Conservation (phyloP, 2,888 invertebrate species). For the Coecobrya sp. region DNA sequence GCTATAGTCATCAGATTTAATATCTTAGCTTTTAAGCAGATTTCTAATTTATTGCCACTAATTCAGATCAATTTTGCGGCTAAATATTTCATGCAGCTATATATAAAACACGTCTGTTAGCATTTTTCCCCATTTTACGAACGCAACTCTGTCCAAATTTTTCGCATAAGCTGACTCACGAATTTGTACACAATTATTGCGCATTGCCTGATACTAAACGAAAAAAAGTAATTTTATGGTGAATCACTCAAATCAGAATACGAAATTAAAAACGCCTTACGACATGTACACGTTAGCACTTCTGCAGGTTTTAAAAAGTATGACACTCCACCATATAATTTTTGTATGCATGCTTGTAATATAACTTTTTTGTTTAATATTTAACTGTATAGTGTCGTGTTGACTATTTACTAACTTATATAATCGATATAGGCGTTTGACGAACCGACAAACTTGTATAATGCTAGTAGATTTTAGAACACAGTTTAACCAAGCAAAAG, state of each 20-base stretch:
- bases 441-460: slow-evolving; percentile 27
- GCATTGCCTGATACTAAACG: slow-evolving; percentile 14
- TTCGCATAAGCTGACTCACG: slow-evolving; percentile 12
- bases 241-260: slow-evolving; percentile 35
- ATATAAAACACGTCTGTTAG: not conserved
- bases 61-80: not conserved
- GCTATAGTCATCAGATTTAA: too few relatives aligned
- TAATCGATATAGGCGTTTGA: not conserved
- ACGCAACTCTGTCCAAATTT: slow-evolving; percentile 31
- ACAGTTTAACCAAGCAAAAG: not conserved
- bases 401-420: not conserved
- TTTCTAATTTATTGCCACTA: too few relatives aligned
- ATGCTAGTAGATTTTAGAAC: not conserved
- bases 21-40: too few relatives aligned
- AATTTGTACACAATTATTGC: not conserved
- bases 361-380: not conserved
- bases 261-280: slow-evolving; percentile 53
- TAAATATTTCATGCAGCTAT: not conserved
- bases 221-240: not conserved
- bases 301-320: not conserved
- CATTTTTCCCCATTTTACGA: not conserved
- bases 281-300: slow-evolving; percentile 19
- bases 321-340: not conserved
- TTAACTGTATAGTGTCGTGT: not conserved
- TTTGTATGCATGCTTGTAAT: not conserved